Evolutionary conservation across 2,797 vertebrate genomes (phyloP).

Genomic region (Onychomys leucogaster): DNA sequence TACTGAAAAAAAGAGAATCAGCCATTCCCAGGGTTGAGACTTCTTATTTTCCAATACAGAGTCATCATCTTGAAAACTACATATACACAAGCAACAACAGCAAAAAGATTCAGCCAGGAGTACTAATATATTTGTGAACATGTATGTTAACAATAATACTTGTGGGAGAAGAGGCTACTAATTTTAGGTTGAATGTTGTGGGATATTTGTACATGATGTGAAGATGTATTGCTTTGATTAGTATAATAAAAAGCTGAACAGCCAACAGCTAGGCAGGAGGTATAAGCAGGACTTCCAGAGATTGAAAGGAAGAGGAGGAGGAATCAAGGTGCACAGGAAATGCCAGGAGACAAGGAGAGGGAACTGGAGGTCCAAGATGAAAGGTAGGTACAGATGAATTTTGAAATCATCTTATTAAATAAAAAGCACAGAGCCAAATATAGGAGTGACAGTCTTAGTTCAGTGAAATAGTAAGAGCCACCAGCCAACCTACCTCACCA

Average conservation of each 20-base stretch:
- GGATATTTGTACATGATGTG: too few relatives aligned
- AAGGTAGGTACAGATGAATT: not conserved
- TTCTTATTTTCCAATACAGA: not conserved
- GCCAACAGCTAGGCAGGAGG: not conserved
- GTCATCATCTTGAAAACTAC: too few relatives aligned
- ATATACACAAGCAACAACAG: too few relatives aligned
- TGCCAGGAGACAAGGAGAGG: not conserved
- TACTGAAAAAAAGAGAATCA: not conserved
- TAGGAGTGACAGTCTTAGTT: too few relatives aligned
- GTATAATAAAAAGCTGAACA: too few relatives aligned
- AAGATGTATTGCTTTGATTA: too few relatives aligned
- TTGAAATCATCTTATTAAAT: too few relatives aligned
- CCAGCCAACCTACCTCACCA: too few relatives aligned
- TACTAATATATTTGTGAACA: not conserved
- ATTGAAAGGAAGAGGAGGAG: not conserved
- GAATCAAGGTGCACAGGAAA: not conserved
- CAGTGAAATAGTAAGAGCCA: too few relatives aligned
- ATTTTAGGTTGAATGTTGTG: not conserved
- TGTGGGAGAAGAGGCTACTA: not conserved
- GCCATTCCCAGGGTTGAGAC: not conserved
- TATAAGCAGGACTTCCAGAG: not conserved
- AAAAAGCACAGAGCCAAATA: too few relatives aligned
- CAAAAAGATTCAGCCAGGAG: not conserved
- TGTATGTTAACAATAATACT: not conserved
- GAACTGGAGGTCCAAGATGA: not conserved